Conservation (phyloP, 2,797 vertebrate genomes). For the Enteromius anoplus region DNA sequence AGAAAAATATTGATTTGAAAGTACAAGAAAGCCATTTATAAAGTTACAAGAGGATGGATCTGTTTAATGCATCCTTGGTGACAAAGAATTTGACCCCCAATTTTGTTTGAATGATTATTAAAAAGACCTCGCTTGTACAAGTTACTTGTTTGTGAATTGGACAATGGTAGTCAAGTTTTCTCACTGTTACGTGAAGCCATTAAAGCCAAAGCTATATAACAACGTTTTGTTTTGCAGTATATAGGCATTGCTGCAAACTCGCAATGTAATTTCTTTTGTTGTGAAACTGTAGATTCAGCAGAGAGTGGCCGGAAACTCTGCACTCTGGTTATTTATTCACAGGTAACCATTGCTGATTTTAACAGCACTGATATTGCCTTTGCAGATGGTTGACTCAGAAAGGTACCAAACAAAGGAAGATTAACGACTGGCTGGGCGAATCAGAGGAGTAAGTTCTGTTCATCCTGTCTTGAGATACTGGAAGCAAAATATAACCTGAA, state of each 20-base stretch:
- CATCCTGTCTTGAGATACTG: background rate
- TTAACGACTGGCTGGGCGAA: conserved; percentile 98
- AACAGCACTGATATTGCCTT: conserved; percentile 49
- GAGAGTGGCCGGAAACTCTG: too few relatives aligned
- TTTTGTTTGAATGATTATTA: background rate
- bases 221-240: background rate
- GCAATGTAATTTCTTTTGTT: background rate
- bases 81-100: background rate
- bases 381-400: conserved; percentile 98
- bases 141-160: background rate
- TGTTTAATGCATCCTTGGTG: background rate
- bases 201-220: background rate
- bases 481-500: background rate
- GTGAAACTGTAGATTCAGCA: background rate
- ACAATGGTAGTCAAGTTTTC: background rate
- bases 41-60: too few relatives aligned
- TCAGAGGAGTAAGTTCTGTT: conserved; percentile 90
- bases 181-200: background rate
- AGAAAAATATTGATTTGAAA: background rate
- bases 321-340: background rate
- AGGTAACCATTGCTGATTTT: background rate
- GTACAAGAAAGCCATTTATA: too few relatives aligned
- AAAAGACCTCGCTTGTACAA: background rate
- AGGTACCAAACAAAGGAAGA: conserved; percentile 94
- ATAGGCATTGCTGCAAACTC: background rate